Evolutionary conservation across 2,113 vertebrate species (phyloP).

Genomic region (Plotosus lineatus): DNA sequence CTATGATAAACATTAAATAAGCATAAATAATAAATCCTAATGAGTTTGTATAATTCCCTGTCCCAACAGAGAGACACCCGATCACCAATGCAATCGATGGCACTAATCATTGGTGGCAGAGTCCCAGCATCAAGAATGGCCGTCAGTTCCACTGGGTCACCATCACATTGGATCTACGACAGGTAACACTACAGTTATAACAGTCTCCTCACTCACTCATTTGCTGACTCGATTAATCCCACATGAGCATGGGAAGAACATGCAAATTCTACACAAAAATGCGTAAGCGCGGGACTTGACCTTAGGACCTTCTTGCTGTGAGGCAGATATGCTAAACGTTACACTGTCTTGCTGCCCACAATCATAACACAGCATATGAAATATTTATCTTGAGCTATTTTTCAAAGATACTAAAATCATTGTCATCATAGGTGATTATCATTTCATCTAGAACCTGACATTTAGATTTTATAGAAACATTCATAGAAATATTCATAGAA

Average conservation of each 20-base stretch:
- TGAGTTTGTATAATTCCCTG: neutral
- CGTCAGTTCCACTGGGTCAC: conserved; percentile 92
- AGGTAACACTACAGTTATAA: conserved; percentile 72
- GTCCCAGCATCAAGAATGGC: conserved; percentile 96
- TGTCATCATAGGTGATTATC: neutral
- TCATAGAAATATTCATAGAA: too few species aligned
- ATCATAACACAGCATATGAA: neutral
- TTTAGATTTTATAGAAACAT: neutral
- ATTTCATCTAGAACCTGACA: neutral
- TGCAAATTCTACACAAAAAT: too few species aligned
- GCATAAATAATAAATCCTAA: neutral
- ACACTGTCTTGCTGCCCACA: too few species aligned
- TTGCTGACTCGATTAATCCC: too few species aligned
- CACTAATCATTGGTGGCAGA: conserved; percentile 98
- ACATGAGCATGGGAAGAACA: too few species aligned
- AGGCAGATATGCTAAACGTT: too few species aligned
- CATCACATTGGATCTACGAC: conserved; percentile 90
- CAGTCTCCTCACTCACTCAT: too few species aligned
- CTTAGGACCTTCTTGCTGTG: too few species aligned
- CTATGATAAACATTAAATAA: neutral
- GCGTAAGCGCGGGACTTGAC: too few species aligned
- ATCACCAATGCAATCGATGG: conserved; percentile 91
- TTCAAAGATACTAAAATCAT: neutral
- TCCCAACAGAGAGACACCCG: conserved; percentile 83
- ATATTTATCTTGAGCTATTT: neutral